These are phyloP conservation scores for Ichneumoninae sp. DNA, from an alignment of 2,888 invertebrate genomes.

Conservation along the genomic window DNA sequence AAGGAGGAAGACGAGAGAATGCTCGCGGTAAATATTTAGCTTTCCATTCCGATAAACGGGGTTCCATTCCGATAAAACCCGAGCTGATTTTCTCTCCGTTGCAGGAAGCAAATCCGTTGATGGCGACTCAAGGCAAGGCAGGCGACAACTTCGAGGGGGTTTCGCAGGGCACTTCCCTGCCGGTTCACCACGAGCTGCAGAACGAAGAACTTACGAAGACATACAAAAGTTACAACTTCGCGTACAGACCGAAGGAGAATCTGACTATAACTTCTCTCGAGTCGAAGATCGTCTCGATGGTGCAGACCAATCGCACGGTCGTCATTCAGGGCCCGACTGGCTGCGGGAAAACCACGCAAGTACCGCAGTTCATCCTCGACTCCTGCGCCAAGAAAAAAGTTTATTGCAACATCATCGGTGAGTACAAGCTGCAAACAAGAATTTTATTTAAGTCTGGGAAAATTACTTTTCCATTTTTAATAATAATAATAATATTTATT, in stretches of 20 bases:
- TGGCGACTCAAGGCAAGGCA: neutral
- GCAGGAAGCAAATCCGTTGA: conserved; percentile 36
- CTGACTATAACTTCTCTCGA: conserved; percentile 77
- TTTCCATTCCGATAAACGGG: neutral
- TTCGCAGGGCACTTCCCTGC: conserved; percentile 76
- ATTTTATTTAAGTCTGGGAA: no score
- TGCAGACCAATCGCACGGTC: conserved; percentile 90
- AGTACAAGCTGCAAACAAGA: conserved; percentile 6
- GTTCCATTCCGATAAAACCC: neutral
- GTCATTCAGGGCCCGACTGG: conserved; percentile 97
- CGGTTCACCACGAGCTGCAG: conserved; percentile 68
- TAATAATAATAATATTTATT: no score
- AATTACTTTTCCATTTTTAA: no score
- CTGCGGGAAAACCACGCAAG: conserved; percentile 96
- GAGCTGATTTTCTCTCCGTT: conserved; percentile 28
- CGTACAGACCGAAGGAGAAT: conserved; percentile 72
- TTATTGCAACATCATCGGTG: conserved; percentile 91
- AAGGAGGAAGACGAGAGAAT: conserved; percentile 77
- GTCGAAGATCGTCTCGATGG: conserved; percentile 88
- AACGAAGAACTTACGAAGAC: conserved; percentile 75
- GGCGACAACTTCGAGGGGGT: conserved; percentile 73
- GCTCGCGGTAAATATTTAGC: conserved; percentile 71
- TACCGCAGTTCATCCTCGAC: conserved; percentile 96
- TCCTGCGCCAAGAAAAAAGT: conserved; percentile 87
- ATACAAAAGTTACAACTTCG: conserved; percentile 81